These are phyloP conservation scores for Pelosia muscerda DNA, from an alignment of 2,888 invertebrate genomes.

Conservation along the genomic window DNA sequence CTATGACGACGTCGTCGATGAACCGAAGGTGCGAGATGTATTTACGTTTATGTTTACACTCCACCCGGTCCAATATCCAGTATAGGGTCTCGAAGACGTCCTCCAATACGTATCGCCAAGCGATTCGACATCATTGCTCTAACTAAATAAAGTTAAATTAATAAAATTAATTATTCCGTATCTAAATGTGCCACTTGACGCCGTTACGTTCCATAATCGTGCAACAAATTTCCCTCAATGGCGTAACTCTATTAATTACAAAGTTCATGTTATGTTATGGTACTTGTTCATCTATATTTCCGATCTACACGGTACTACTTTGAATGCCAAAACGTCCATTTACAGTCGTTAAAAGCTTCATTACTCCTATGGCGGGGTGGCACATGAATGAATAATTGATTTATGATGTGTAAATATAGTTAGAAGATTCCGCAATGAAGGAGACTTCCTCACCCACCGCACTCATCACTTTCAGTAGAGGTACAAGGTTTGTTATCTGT, in stretches of 20 bases:
- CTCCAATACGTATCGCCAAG: no score
- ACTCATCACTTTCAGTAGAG: neutral
- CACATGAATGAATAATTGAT: slow-evolving; percentile 2
- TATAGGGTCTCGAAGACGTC: no score
- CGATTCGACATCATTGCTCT: no score
- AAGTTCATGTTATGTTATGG: neutral
- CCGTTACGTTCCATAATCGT: neutral
- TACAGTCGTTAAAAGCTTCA: neutral
- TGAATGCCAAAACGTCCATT: neutral
- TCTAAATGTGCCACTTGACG: neutral
- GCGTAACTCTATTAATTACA: neutral
- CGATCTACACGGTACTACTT: neutral
- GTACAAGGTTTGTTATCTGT: slow-evolving; percentile 1
- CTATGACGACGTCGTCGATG: no score
- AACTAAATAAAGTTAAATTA: neutral
- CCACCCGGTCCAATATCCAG: no score
- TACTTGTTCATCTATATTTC: neutral
- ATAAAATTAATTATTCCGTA: neutral
- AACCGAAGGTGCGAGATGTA: no score
- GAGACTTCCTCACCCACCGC: neutral
- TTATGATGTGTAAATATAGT: neutral
- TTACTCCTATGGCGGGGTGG: neutral
- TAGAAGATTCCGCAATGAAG: slow-evolving; percentile 8
- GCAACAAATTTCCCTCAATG: neutral
- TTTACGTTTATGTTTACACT: no score